These are phyloP conservation scores for Anolis apletophallus DNA, from an alignment of 2,797 vertebrate genomes.

Conservation along the genomic window DNA sequence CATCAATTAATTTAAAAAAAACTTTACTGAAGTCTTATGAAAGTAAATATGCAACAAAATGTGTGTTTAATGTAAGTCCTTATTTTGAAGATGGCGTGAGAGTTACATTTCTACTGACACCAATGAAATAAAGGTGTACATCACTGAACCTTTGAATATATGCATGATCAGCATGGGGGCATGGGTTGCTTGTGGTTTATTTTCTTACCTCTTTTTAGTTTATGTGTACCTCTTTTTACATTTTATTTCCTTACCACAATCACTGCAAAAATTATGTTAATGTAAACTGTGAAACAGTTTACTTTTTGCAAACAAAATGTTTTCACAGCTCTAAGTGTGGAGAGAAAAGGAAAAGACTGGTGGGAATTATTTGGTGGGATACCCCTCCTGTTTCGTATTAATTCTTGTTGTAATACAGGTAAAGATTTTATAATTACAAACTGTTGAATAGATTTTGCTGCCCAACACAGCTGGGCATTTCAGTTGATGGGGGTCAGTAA, in stretches of 20 bases:
- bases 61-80: too few relatives aligned
- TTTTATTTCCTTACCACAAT: background rate
- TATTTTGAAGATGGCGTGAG: too few relatives aligned
- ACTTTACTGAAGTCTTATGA: too few relatives aligned
- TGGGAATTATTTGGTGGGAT: background rate
- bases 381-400: slow-evolving; percentile 1
- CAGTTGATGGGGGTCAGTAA: background rate
- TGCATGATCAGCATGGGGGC: background rate
- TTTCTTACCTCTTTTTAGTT: too few relatives aligned
- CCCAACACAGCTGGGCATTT: slow-evolving; percentile 26
- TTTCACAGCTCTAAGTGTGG: background rate
- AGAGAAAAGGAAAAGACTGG: slow-evolving; percentile 22
- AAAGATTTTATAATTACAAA: background rate
- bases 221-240: background rate
- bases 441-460: background rate
- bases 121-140: background rate
- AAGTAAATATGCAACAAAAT: too few relatives aligned
- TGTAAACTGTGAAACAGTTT: background rate
- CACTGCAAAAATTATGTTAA: background rate
- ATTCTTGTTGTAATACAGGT: fast-evolving
- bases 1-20: too few relatives aligned
- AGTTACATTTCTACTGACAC: too few relatives aligned
- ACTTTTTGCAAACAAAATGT: background rate
- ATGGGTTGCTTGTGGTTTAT: background rate
- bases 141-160: background rate